Percentiles rank a stretch among this genome's conserved stretches.
Evolutionary conservation across 2,797 vertebrate species (phyloP).

Genomic region (Numenius phaeopus): DNA sequence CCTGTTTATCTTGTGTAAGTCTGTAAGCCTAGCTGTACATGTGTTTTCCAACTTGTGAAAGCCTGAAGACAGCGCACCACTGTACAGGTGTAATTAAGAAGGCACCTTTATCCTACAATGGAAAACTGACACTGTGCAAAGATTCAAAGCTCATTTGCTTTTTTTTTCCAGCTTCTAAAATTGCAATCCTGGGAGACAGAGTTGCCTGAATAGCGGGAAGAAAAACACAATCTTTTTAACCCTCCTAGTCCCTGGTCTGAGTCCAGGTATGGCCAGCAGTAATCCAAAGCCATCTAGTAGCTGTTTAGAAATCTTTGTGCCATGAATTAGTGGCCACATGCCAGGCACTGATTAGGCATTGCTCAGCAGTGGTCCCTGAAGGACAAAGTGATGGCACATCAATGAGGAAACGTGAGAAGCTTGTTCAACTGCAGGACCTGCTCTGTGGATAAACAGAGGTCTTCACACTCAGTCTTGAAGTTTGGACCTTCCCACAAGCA

Average conservation of each 20-base stretch:
- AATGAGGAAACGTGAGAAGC: background rate
- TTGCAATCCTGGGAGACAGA: background rate
- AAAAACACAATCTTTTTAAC: background rate
- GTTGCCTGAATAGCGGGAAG: background rate
- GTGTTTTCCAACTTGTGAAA: background rate
- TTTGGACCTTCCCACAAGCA: background rate
- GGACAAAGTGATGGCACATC: background rate
- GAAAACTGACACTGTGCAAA: background rate
- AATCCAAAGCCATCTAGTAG: background rate
- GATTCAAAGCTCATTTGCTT: background rate
- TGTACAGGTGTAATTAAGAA: conserved; percentile 4
- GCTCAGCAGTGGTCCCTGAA: background rate
- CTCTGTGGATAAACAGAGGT: background rate
- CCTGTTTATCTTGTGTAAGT: background rate
- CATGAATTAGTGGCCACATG: background rate
- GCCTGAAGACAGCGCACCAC: background rate
- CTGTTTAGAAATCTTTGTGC: background rate
- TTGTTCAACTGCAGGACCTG: background rate
- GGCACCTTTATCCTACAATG: background rate
- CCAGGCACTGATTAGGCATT: background rate
- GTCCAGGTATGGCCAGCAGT: background rate
- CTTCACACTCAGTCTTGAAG: background rate
- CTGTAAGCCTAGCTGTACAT: background rate
- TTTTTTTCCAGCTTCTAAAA: background rate
- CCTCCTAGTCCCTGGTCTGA: background rate